Base-by-base conservation (phyloP, 2,113 vertebrate species). In the Sapajus apella region DNA sequence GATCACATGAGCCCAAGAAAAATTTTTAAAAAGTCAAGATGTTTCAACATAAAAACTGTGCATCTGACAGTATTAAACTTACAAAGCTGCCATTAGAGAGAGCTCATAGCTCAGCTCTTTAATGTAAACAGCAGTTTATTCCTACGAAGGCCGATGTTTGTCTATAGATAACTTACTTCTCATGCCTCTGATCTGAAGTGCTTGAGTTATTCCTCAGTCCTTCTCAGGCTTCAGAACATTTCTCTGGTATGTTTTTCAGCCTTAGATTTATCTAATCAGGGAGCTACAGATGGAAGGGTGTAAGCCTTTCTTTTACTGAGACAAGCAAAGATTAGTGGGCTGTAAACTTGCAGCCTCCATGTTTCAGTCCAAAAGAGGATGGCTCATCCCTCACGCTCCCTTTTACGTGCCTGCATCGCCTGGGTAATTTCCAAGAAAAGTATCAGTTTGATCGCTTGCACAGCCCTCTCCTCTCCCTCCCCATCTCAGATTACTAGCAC, bases 381-480 rank as follows among this genome's bases (percentile, higher is more conserved):
- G 37, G 32, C 87, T 94, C 21, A 81, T 66, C 87, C 64, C 35
- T 55, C 75, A 23, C 0, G 21, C 84, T 94, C 82, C 66, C 87
- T 96, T 64, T 77, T 82, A 1, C 9, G 2, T 91, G 81, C 40
- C 5, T 75, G 72, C 45, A 1, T 52, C 35, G 84, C 88, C 70
- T 92, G 80, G 43, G 14, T 70, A 23, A 79, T 93, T 95, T 94
- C 95, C 85, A 91, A 91, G 97, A 87, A 93, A 87, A 81, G 85
- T 68, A 37, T 55, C 37, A 5, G n/a, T 79, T 95, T 96, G 68
- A 86, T 56, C 66, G 85, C 94, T 66, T 70, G 10, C 47, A 37
- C 17, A 35, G 47, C 40, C 66, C 27, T 77, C 40, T 64, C 76
- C 66, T 87, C 47, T 61, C 68, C 37, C 40, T 84, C 73, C 56